Conservation (phyloP, 2,888 invertebrate species). For the Xestoiulus laeticollis region DNA sequence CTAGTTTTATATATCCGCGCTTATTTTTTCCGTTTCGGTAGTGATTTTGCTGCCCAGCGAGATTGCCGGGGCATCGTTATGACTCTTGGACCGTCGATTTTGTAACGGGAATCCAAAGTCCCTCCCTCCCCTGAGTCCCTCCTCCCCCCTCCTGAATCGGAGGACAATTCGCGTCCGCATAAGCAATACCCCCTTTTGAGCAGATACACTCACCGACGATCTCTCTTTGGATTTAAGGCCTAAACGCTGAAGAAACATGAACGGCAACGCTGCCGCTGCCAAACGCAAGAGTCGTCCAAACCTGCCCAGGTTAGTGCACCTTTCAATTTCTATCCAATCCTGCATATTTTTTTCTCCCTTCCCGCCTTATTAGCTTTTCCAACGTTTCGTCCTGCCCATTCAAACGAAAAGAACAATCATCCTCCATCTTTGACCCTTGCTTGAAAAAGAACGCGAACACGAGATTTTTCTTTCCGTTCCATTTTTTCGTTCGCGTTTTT, state of each 20-base stretch:
- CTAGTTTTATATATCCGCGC: neutral
- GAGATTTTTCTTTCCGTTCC: neutral
- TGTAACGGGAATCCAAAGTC: neutral
- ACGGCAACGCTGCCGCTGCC: slow-evolving; percentile 42
- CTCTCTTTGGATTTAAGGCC: neutral
- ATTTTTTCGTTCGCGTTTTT: neutral
- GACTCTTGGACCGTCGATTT: slow-evolving; percentile 33
- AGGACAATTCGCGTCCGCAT: neutral
- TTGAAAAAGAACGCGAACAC: neutral
- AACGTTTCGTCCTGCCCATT: slow-evolving; percentile 2
- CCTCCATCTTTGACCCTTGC: slow-evolving; percentile 8
- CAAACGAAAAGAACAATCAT: slow-evolving; percentile 21
- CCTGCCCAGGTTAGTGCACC: slow-evolving; percentile 19
- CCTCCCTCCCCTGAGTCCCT: neutral
- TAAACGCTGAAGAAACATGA: neutral
- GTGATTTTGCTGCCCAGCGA: neutral
- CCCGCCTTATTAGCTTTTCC: neutral
- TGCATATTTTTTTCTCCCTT: neutral
- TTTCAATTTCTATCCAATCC: neutral
- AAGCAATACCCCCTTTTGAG: neutral
- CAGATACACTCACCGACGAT: neutral
- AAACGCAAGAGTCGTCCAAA: slow-evolving; percentile 18
- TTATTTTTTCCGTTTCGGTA: neutral
- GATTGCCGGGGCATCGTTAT: neutral
- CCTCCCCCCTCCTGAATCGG: neutral